Base-by-base conservation (phyloP, 1,140 invertebrate species). In the Galleria mellonella region DNA sequence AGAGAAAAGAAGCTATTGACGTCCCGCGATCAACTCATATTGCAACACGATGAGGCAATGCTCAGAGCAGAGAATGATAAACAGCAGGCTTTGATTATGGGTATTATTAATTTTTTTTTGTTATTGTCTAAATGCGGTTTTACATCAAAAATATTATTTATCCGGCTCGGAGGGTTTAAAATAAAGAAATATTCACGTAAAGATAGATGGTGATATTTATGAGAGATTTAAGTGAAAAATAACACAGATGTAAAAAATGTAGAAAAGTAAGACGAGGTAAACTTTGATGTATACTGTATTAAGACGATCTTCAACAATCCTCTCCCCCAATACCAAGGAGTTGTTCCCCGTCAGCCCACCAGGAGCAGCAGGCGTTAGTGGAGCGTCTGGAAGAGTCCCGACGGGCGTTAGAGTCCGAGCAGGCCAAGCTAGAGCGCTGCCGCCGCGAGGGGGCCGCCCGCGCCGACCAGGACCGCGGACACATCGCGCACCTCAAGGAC, bases 61-160 rank as follows among this genome's bases (percentile, higher is more conserved):
- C 74, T 95, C 1, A 81, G 94, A 15, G 94, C 94, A 2, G 94
- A 96, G 82, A 96, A 95, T 72, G 94, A 96, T 60, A 96, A 96
- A 62, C 94, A 96, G 54, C 94, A 96, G 75, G 92, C 93, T n/a
- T 82, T 96, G 32, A 72, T 96, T 4, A 91, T 96, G 61, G 92
- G 92, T 94, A 75, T 23, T 23, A 3, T 2, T 23, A 6, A 23
- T 23, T 23, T 83, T 62, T 53, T 7, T 28, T 12, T 33, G 29
- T 35, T 32, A 28, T 32, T 40, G 8, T 15, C 9, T 40, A n/a
- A 8, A 35, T 40, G 9, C 23, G n/a, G n/a, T 23, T 23, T 23
- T 23, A 23, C 17, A 23, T 23, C n/a, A n/a, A n/a, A n/a, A n/a
- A n/a, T n/a, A n/a, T n/a, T n/a, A n/a, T n/a, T n/a, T n/a, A n/a